A percentile compares a stretch with the other conserved stretches of the same genome.
These are phyloP conservation scores for Nibea coibor DNA, from an alignment of 2,113 vertebrate species.

Conservation along the genomic window DNA sequence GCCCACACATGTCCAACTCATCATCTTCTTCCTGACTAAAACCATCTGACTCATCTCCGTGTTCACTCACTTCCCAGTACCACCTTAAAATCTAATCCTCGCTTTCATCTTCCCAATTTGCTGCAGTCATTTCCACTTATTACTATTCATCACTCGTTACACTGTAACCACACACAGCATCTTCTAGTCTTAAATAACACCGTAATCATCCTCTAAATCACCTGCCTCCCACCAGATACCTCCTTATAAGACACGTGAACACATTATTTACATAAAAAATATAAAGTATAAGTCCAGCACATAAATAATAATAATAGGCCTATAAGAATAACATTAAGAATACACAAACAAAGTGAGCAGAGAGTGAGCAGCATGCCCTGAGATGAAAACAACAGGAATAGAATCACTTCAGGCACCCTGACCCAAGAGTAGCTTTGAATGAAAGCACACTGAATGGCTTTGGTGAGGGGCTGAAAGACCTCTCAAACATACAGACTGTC, in stretches of 20 bases:
- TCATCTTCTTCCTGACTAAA: slow-evolving; percentile 17
- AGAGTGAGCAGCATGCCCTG: slow-evolving; percentile 69
- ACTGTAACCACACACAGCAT: background rate
- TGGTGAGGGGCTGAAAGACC: slow-evolving; percentile 26
- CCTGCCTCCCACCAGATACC: slow-evolving; percentile 7
- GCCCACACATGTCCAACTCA: background rate
- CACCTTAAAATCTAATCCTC: slow-evolving; percentile 17
- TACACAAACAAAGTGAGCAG: slow-evolving; percentile 45
- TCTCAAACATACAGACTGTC: slow-evolving; percentile 4
- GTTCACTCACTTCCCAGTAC: slow-evolving; percentile 41
- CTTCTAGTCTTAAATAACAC: slow-evolving; percentile 37
- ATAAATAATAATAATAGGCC: slow-evolving; percentile 69
- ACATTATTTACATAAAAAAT: slow-evolving; percentile 62
- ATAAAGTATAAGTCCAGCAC: slow-evolving; percentile 64
- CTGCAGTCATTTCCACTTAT: background rate
- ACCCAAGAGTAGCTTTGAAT: slow-evolving; percentile 29
- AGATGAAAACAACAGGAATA: slow-evolving; percentile 58
- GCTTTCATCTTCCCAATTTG: background rate
- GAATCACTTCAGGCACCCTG: slow-evolving; percentile 26
- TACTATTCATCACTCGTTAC: slow-evolving; percentile 1
- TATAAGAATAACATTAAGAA: slow-evolving; percentile 61
- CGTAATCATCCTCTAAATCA: slow-evolving; percentile 1
- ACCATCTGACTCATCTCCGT: slow-evolving; percentile 26
- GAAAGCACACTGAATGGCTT: slow-evolving; percentile 43
- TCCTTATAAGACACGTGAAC: slow-evolving; percentile 44